Conservation (phyloP, 2,797 vertebrate species). For the Pitangus sulphuratus region DNA sequence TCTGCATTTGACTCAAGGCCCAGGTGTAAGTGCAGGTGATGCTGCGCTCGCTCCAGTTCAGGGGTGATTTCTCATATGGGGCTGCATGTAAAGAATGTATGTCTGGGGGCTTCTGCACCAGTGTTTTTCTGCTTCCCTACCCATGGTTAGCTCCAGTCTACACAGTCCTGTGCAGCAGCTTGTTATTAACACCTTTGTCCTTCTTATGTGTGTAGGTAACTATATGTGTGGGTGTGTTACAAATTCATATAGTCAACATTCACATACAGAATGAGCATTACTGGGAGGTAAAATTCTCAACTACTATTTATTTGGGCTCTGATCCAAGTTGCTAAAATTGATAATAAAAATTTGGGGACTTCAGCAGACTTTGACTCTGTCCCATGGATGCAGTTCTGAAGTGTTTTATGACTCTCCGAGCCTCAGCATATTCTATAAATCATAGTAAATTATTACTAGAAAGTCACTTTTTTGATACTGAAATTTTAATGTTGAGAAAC, state of each 20-base stretch:
- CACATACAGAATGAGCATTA: neutral
- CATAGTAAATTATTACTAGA: neutral
- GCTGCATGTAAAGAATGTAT: neutral
- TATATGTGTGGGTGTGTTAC: neutral
- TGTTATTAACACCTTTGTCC: neutral
- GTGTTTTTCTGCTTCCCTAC: neutral
- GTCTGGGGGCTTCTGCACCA: neutral
- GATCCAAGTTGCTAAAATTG: neutral
- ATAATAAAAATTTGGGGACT: neutral
- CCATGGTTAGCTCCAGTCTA: neutral
- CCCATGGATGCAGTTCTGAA: neutral
- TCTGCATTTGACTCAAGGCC: neutral
- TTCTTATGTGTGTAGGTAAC: neutral
- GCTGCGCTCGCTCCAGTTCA: neutral
- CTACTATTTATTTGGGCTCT: neutral
- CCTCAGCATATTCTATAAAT: neutral
- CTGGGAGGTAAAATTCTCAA: neutral
- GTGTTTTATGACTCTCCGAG: neutral
- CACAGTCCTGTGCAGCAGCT: neutral
- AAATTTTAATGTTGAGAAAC: neutral
- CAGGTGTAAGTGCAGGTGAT: neutral
- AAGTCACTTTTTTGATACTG: neutral
- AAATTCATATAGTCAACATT: neutral
- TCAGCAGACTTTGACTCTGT: neutral
- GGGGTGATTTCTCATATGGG: fast-evolving